Evolutionary conservation across 2,888 invertebrate species (phyloP), one percentile per base, ranked within the genome.

Genomic region (Protodeltote pygarga): DNA sequence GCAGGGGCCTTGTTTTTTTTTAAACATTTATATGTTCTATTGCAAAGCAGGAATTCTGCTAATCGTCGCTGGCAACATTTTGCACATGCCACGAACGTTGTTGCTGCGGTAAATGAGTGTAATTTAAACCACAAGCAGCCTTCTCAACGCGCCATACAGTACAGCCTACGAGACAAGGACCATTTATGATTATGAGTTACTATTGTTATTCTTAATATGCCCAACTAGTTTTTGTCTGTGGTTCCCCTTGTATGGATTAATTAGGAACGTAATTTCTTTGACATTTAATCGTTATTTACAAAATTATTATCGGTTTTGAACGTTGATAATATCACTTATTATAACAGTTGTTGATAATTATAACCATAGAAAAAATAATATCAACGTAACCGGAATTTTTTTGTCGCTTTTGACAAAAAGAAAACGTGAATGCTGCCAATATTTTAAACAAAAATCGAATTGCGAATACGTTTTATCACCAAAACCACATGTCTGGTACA

Each of bases 1-100:
- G 84, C 83, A 81, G 85, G 77, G 78, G 77, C 81, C 86, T 80
- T 81, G 84, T 85, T 90, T 91, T 89, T 90, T 83, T n/a, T n/a
- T n/a, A n/a, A 79, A 72, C 72, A 79, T 87, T 85, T 82, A 83
- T 86, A 81, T 76, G 83, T 87, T 85, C 84, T 87, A 85, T 85
- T 85, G 85, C 83, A 77, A 81, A 74, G 75, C 69, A 76, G 86
- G 89, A 89, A 91, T 91, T 86, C 87, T 79, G 83, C 87, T 91
- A 90, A 92, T 91, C 86, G 90, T 81, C 77, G 82, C 69, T 71
- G 79, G 88, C 79, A 83, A 79, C 89, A 91, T 91, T 87, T 83
- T 77, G 74, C 83, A 80, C 85, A 82, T 87, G 81, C 85, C 83
- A 50, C 68, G 69, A 75, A 81, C 79, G 82, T 79, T 81, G 86